phyloP scores from a whole-genome alignment of 2,888 invertebrate species.

The Theretra japonica region DNA sequence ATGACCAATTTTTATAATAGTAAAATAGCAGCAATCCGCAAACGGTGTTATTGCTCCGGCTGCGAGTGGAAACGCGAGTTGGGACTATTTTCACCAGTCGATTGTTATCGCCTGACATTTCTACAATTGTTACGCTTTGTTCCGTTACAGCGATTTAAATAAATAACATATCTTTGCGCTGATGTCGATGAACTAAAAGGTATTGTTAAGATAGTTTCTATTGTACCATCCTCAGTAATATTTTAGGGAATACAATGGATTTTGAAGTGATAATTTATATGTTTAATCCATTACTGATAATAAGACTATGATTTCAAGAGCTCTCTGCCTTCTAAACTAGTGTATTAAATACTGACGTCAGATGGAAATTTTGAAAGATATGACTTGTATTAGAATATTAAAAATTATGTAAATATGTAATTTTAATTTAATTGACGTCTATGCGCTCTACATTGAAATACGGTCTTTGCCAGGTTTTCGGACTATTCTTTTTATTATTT shows the following conservation, averaged over 20 bases:
- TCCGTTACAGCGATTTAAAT: constrained; percentile 9
- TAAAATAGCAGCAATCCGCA: neutral
- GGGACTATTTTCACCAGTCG: constrained; percentile 3
- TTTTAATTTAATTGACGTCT: too few species aligned
- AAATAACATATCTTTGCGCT: neutral
- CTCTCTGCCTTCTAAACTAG: too few species aligned
- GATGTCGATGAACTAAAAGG: constrained; percentile 10
- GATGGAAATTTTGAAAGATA: too few species aligned
- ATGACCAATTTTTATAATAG: neutral
- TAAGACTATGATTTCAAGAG: too few species aligned
- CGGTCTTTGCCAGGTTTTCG: too few species aligned
- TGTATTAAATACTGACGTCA: too few species aligned
- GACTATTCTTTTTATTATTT: too few species aligned
- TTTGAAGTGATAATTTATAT: neutral
- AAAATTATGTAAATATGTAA: too few species aligned
- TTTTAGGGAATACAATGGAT: neutral
- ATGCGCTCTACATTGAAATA: too few species aligned
- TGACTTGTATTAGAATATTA: too few species aligned
- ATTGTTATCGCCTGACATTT: constrained; percentile 26
- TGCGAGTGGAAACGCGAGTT: neutral
- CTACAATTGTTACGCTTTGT: constrained; percentile 15
- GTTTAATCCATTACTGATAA: too few species aligned
- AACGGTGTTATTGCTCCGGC: neutral
- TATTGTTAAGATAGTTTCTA: neutral
- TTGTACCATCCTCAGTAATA: neutral